Evolutionary conservation across 2,797 vertebrate genomes (phyloP).

Genomic region (Octomys mimax): DNA sequence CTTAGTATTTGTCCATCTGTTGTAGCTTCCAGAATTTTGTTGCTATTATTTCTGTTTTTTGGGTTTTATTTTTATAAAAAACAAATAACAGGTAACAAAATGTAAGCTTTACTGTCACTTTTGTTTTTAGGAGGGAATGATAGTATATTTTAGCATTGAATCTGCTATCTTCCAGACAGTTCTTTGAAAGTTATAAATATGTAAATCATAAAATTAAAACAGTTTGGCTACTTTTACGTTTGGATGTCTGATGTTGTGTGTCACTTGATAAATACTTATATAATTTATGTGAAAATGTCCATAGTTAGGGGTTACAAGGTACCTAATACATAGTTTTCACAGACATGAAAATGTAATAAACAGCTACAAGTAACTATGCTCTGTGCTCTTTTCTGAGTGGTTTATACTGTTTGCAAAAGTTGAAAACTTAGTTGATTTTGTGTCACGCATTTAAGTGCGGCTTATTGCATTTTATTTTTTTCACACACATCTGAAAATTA

Average conservation of each 20-base stretch:
- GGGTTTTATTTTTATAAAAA: constrained; percentile 52
- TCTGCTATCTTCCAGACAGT: neutral
- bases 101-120: neutral
- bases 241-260: constrained; percentile 45
- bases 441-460: constrained; percentile 12
- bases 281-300: constrained; percentile 50
- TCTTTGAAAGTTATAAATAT: constrained; percentile 61
- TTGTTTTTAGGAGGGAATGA: constrained; percentile 39
- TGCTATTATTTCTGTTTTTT: constrained; percentile 14
- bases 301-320: constrained; percentile 61
- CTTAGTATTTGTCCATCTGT: constrained; percentile 7
- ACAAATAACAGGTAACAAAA: constrained; percentile 36
- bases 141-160: neutral
- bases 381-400: constrained; percentile 43
- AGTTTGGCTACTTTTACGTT: constrained; percentile 46
- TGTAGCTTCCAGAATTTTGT: constrained; percentile 21
- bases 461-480: constrained; percentile 33
- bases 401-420: constrained; percentile 43
- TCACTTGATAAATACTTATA: constrained; percentile 49
- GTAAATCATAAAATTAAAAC: constrained; percentile 11
- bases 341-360: constrained; percentile 64
- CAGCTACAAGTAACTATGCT: constrained; percentile 33
- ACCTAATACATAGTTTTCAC: constrained; percentile 50
- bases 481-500: neutral
- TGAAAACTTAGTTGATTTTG: constrained; percentile 22